Percentiles rank a stretch among this genome's conserved stretches.
These are phyloP conservation scores for Hermetia illucens DNA, from an alignment of 1,140 invertebrate species.

Conservation along the genomic window DNA sequence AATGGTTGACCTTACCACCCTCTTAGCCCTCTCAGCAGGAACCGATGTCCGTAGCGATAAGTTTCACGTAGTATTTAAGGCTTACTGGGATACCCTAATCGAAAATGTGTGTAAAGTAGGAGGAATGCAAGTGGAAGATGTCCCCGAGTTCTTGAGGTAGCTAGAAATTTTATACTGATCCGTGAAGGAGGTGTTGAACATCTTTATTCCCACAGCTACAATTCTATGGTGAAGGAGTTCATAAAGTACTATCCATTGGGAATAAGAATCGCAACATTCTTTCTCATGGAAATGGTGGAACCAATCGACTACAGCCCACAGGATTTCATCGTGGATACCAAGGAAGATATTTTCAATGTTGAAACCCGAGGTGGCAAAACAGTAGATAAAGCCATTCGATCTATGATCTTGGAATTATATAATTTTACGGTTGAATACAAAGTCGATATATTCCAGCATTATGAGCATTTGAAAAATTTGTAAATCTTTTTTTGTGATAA, in stretches of 20 bases:
- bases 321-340: conserved; percentile 9
- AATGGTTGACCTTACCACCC: conserved; percentile 22
- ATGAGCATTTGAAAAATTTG: no score
- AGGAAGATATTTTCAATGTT: conserved; percentile 9
- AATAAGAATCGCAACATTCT: conserved; percentile 9
- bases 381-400: conserved; percentile 16
- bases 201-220: conserved; percentile 8
- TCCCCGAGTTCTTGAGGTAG: conserved; percentile 18
- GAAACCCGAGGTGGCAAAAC: conserved; percentile 14
- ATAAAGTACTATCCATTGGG: conserved; percentile 17
- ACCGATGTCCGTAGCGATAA: conserved; percentile 15
- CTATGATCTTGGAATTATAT: conserved; percentile 20
- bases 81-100: conserved; percentile 14
- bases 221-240: conserved; percentile 18
- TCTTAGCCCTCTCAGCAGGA: conserved; percentile 16
- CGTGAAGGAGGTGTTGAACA: neutral
- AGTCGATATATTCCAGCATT: conserved; percentile 15
- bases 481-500: no score
- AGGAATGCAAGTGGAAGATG: conserved; percentile 1
- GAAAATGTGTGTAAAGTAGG: conserved; percentile 9
- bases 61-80: conserved; percentile 19
- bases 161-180: neutral
- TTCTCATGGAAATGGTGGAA: conserved; percentile 15
- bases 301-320: conserved; percentile 6
- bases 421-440: conserved; percentile 12